Base-by-base conservation (phyloP, 2,888 invertebrate species). In the Dasysyrphus albostriatus region DNA sequence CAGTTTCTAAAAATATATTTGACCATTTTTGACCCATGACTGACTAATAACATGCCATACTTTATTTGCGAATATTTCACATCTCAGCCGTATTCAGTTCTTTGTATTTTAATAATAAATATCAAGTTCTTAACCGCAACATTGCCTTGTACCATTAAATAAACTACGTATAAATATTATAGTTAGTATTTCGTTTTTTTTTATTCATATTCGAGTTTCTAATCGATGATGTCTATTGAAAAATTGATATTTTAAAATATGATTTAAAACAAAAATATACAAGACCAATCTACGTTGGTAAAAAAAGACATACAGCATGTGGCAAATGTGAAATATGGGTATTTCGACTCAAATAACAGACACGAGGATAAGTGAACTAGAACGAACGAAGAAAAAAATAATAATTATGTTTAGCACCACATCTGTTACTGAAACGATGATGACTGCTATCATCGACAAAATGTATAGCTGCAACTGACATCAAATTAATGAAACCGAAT, bases 401-500 rank as follows among this genome's bases (percentile, higher is more conserved):
- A 47, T 47, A 47, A 70, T 59, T 61, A 72, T 70, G 58, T 47
- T 73, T n/a, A 67, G 61, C 51, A 56, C 54, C 54, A 12, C 78
- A 83, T 83, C 73, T 83, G 83, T 67, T 78, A 14, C 44, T 61
- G 78, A 78, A 78, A 61, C 32, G 37, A 34, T 72, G 24, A 63
- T 65, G 47, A 47, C 32, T 44, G 29, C 42, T 39, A 42, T 37
- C 65, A 77, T 73, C 59, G 32, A 16, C 37, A n/a, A 69, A 32
- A 39, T 32, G 47, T 51, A 49, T 72, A n/a, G n/a, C 77, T 73
- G 77, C 44, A 34, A 58, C 47, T 67, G 78, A 65, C 79, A 65
- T 16, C 49, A 61, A 83, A 74, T 78, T 74, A 78, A 73, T 73
- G 54, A 78, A 83, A 83, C 67, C 47, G 47, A 83, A 83, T 73